phyloP scores from a whole-genome alignment of 2,113 vertebrate species.

The Mobula birostris region DNA sequence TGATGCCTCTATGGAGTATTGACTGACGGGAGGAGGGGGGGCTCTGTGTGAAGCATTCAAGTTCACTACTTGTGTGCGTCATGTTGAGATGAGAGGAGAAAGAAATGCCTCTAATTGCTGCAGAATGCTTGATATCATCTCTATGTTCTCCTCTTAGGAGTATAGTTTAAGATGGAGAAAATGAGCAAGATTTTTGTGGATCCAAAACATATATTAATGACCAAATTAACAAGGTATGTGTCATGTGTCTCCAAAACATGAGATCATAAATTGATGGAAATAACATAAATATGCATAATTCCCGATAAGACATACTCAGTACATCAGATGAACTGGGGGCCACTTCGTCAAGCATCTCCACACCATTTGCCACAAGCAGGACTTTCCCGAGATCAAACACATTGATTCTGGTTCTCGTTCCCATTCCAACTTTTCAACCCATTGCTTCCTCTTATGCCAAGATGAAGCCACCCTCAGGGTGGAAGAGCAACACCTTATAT shows the following conservation, averaged over 20 bases:
- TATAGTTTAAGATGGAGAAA: not conserved
- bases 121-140: not conserved
- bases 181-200: not conserved
- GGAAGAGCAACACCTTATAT: no score
- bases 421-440: no score
- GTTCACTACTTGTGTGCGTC: not conserved
- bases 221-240: not conserved
- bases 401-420: no score
- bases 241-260: not conserved
- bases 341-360: no score
- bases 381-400: no score
- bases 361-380: no score
- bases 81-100: not conserved
- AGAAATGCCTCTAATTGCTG: not conserved
- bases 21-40: no score
- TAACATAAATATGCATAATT: not conserved
- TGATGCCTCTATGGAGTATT: not conserved
- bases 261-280: not conserved
- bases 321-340: not conserved
- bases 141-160: not conserved
- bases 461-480: no score
- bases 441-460: no score
- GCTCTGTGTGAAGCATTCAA: not conserved
- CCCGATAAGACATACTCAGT: not conserved
- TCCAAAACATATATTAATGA: not conserved